These are phyloP conservation scores for Drosophila eohydei DNA, from an alignment of 2,888 invertebrate species.

Conservation along the genomic window DNA sequence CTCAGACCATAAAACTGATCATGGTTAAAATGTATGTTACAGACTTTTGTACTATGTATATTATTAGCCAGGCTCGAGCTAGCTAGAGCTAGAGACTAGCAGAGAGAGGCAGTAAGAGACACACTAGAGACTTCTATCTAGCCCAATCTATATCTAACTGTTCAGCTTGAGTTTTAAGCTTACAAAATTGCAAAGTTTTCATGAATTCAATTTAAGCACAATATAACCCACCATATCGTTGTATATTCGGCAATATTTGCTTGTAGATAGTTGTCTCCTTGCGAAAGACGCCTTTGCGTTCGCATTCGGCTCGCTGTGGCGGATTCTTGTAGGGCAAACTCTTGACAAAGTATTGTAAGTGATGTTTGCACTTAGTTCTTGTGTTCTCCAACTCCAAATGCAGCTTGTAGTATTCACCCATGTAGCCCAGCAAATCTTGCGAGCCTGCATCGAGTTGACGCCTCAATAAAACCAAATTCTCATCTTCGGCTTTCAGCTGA, in stretches of 20 bases:
- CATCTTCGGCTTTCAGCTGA: slow-evolving; percentile 32
- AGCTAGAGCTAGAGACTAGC: too few relatives aligned
- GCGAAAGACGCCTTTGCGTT: slow-evolving; percentile 76
- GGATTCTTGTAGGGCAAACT: slow-evolving; percentile 75
- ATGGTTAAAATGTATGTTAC: too few relatives aligned
- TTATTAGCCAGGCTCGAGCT: too few relatives aligned
- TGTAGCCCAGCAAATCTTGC: slow-evolving; percentile 77
- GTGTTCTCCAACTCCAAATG: slow-evolving; percentile 39
- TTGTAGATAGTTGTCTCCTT: slow-evolving; percentile 75
- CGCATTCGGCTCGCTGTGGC: slow-evolving; percentile 68
- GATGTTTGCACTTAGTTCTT: background rate
- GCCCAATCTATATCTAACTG: too few relatives aligned
- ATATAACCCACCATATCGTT: slow-evolving; percentile 70
- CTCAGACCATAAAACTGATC: too few relatives aligned
- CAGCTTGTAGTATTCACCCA: slow-evolving; percentile 83
- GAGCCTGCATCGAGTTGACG: slow-evolving; percentile 59
- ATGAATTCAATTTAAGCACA: background rate
- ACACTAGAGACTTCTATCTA: too few relatives aligned
- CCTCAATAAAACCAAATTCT: slow-evolving; percentile 45
- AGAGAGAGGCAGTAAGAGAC: too few relatives aligned
- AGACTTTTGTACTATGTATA: too few relatives aligned
- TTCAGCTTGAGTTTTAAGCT: too few relatives aligned
- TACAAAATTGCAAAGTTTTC: too few relatives aligned
- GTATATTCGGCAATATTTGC: slow-evolving; percentile 74
- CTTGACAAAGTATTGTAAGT: slow-evolving; percentile 77